Conservation (phyloP, 30 jellyfish, hydroid and myxozoan species). For the Turritopsis dohrnii region DNA sequence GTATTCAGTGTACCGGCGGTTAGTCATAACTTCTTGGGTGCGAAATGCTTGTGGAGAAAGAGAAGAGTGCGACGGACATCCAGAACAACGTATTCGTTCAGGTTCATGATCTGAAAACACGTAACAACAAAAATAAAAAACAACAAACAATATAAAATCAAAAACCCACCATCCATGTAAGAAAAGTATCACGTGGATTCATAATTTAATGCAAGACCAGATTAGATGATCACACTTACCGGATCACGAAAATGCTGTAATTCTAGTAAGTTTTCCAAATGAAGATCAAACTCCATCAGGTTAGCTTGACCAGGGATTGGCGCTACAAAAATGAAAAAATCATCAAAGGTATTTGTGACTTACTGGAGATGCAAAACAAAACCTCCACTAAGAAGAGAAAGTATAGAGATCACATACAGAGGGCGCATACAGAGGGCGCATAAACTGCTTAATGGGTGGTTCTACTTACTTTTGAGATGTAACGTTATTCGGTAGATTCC, state of each 20-base stretch:
- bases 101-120: constrained; percentile 52
- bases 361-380: too few species aligned
- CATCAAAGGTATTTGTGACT: too few species aligned
- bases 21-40: constrained; percentile 38
- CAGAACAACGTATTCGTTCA: constrained; percentile 68
- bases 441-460: neutral
- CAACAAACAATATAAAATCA: neutral
- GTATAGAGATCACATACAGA: neutral
- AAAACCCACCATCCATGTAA: too few species aligned
- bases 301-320: constrained; percentile 89
- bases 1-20: constrained; percentile 47
- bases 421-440: too few species aligned
- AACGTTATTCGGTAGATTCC: constrained; percentile 73
- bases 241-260: constrained; percentile 93
- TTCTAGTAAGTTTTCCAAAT: constrained; percentile 72
- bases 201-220: neutral
- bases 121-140: neutral
- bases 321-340: too few species aligned
- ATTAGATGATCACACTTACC: constrained; percentile 33
- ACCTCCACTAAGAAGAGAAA: neutral
- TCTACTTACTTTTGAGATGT: constrained; percentile 60
- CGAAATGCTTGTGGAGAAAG: constrained; percentile 68
- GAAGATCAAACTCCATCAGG: constrained; percentile 65
- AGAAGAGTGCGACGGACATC: constrained; percentile 84
- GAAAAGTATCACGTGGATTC: too few species aligned